Base-by-base conservation (phyloP, 2,888 invertebrate species). In the Schrankia costaestrigalis region DNA sequence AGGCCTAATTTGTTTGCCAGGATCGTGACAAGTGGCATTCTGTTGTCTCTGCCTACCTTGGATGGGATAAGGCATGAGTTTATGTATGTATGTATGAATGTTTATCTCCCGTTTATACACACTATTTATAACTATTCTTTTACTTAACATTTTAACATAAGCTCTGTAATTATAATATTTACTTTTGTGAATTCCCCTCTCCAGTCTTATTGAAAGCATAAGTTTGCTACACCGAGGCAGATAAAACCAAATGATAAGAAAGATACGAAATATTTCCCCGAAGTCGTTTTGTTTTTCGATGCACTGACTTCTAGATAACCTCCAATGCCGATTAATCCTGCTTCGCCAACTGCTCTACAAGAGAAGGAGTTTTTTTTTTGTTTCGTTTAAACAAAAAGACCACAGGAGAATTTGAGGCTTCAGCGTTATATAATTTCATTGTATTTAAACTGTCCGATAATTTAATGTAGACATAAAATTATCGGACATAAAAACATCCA, bases 271-370 rank as follows among this genome's bases (percentile, higher is more conserved):
- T 80, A 59, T 69, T 74, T 89, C 22, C 89, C 89, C 9, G 76
- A 56, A n/a, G 67, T 66, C 24, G 71, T 89, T 67, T 76, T 86
- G 62, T 86, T 89, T 78, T 76, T 90, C 69, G 79, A 89, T 2
- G 90, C 85, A 40, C 89, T 81, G 47, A 89, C 85, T 2, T 84
- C 89, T 1, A 93, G 71, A 52, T 91, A 93, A 40, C 84, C 83
- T 42, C 92, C 91, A 39, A 91, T 91, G 0, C 91, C 92, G 14
- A 92, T 64, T 19, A 92, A 76, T 3, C 92, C 92, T 5, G 79
- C 69, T 3, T 92, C 90, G 36, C 92, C 90, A 0, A 90, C 76
- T 11, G 91, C 46, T 57, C 91, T 87, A 56, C 93, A 93, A 0
- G 84, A 77, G 3, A 89, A 52, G 45, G 93, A 93, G 56, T n/a